phyloP scores from a whole-genome alignment of 2,797 vertebrate species.

The Potorous gilbertii region DNA sequence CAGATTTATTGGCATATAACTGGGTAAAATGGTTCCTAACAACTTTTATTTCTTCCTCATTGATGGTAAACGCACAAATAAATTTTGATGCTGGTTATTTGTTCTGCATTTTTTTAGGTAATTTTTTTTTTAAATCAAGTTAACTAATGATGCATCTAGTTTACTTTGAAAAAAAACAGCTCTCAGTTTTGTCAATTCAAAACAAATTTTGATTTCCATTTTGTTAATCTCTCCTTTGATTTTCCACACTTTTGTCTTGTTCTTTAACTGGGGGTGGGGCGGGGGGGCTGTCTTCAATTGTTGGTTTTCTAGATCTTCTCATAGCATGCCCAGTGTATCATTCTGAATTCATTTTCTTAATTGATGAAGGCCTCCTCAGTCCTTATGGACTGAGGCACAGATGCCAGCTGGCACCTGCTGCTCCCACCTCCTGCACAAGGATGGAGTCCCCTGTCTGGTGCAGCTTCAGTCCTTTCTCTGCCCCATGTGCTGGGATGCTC shows the following conservation, averaged over 20 bases:
- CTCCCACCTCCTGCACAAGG: neutral
- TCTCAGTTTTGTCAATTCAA: too few relatives aligned
- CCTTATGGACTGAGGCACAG: neutral
- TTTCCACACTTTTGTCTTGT: too few relatives aligned
- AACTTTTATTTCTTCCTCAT: neutral
- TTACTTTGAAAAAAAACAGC: too few relatives aligned
- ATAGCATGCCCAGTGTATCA: neutral
- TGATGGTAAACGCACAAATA: neutral
- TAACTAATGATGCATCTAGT: too few relatives aligned
- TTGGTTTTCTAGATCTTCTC: neutral
- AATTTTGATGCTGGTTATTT: neutral
- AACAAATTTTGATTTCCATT: neutral
- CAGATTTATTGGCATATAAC: neutral
- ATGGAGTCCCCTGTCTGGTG: too few relatives aligned
- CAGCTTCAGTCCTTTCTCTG: too few relatives aligned
- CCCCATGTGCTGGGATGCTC: too few relatives aligned
- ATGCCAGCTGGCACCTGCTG: too few relatives aligned
- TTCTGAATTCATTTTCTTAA: neutral
- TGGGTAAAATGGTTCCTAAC: neutral
- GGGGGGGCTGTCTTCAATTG: too few relatives aligned
- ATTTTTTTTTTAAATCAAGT: too few relatives aligned
- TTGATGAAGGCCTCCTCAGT: neutral
- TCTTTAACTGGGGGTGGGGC: too few relatives aligned
- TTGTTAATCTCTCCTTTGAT: neutral
- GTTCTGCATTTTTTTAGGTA: too few relatives aligned